phyloP scores from a whole-genome alignment of 2,888 invertebrate genomes.

The Caradrina clavipalpis region DNA sequence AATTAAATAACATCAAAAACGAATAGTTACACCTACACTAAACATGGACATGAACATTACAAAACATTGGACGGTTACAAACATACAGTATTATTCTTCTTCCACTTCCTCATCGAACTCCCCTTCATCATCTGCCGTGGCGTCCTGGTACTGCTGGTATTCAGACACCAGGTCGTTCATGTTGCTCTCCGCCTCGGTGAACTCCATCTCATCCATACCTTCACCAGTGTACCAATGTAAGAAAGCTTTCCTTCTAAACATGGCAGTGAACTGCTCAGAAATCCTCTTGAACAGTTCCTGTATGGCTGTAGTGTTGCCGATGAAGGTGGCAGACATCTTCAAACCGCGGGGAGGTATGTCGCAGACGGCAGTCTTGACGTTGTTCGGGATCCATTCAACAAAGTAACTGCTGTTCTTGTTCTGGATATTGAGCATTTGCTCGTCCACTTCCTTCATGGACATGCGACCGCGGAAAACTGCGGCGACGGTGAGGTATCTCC shows the following conservation, averaged over 20 bases:
- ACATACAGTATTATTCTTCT: constrained; percentile 54
- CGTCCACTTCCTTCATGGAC: constrained; percentile 98
- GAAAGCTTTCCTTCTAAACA: constrained; percentile 98
- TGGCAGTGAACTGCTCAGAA: constrained; percentile 96
- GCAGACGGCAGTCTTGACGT: constrained; percentile 95
- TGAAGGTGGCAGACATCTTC: constrained; percentile 97
- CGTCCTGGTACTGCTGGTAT: constrained; percentile 98
- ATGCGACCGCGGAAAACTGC: constrained; percentile 97
- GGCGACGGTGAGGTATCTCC: constrained; percentile 96
- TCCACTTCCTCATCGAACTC: constrained; percentile 94
- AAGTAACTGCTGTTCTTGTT: constrained; percentile 95
- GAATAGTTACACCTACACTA: constrained; percentile 76
- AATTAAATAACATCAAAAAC: constrained; percentile 68
- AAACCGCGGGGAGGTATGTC: constrained; percentile 94
- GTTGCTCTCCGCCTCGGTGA: constrained; percentile 98
- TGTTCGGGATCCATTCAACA: constrained; percentile 95
- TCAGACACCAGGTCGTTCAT: constrained; percentile 97
- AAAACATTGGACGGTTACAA: constrained; percentile 67
- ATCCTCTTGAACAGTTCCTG: constrained; percentile 97
- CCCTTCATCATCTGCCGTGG: constrained; percentile 96
- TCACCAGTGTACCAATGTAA: constrained; percentile 99
- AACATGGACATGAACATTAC: constrained; percentile 70
- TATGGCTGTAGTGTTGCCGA: constrained; percentile 96
- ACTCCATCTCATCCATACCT: constrained; percentile 99
- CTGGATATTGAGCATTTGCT: constrained; percentile 94